Percentiles rank a stretch among this genome's conserved stretches.
Evolutionary conservation across 2,888 invertebrate species (phyloP).

Genomic region (Drosophila longiperda): DNA sequence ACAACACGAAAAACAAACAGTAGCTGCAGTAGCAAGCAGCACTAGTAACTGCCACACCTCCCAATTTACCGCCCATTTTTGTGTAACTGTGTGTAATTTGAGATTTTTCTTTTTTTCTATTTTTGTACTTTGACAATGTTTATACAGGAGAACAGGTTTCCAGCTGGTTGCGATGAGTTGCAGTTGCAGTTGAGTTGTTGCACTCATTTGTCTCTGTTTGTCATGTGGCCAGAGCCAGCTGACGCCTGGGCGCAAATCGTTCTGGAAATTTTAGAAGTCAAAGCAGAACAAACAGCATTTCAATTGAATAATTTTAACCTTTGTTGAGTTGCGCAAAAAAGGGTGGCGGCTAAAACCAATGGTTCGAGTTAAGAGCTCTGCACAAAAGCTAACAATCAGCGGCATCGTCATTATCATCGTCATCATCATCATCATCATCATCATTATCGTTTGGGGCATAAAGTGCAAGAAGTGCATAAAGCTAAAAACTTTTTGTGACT

Average conservation of each 20-base stretch:
- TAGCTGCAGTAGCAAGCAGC: slow-evolving; percentile 7
- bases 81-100: slow-evolving; percentile 44
- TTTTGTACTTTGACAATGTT: slow-evolving; percentile 64
- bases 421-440: slow-evolving; percentile 23
- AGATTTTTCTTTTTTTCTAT: slow-evolving; percentile 27
- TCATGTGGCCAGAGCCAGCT: slow-evolving; percentile 54
- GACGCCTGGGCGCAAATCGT: slow-evolving; percentile 50
- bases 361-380: neutral
- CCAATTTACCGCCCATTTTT: slow-evolving; percentile 19
- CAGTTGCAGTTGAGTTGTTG: slow-evolving; percentile 25
- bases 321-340: neutral
- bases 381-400: slow-evolving; percentile 44
- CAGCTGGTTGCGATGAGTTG: slow-evolving; percentile 38
- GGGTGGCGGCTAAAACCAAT: too few species aligned
- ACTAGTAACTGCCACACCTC: neutral
- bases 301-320: slow-evolving; percentile 68
- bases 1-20: slow-evolving; percentile 65
- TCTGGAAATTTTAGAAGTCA: slow-evolving; percentile 40
- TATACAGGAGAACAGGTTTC: slow-evolving; percentile 57
- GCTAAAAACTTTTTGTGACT: slow-evolving; percentile 51
- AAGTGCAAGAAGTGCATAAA: slow-evolving; percentile 68
- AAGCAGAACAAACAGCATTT: slow-evolving; percentile 68
- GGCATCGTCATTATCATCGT: slow-evolving; percentile 12
- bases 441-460: slow-evolving; percentile 23
- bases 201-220: slow-evolving; percentile 50